Conservation (phyloP, 1,140 invertebrate genomes). For the Magallana ariakensis region DNA sequence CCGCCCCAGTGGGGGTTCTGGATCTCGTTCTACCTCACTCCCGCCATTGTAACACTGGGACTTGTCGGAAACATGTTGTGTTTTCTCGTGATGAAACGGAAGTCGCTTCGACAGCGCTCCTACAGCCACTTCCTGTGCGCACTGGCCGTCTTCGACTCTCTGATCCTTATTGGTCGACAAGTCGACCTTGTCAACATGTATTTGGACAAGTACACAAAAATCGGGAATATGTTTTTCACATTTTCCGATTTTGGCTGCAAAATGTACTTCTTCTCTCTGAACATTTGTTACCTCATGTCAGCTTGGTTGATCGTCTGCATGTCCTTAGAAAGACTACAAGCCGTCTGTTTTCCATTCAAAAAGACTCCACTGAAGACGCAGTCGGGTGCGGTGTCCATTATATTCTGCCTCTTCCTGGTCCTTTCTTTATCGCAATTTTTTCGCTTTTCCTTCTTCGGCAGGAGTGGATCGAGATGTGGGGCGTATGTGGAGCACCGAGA, state of each 20-base stretch:
- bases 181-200: conserved; percentile 53
- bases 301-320: conserved; percentile 70
- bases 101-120: conserved; percentile 65
- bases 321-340: conserved; percentile 66
- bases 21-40: conserved; percentile 59
- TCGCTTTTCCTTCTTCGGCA: conserved; percentile 66
- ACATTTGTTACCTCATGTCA: conserved; percentile 68
- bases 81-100: conserved; percentile 66
- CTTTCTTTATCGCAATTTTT: conserved; percentile 70
- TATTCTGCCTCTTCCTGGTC: conserved; percentile 58
- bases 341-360: conserved; percentile 67
- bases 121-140: conserved; percentile 71
- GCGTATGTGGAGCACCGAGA: conserved; percentile 49
- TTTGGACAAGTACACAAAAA: conserved; percentile 28
- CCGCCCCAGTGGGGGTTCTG: conserved; percentile 67
- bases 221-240: conserved; percentile 40
- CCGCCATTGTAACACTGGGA: conserved; percentile 65
- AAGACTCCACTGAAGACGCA: conserved; percentile 61
- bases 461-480: conserved; percentile 55
- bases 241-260: conserved; percentile 63
- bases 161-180: conserved; percentile 62
- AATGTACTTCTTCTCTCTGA: conserved; percentile 60
- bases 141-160: conserved; percentile 69
- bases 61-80: conserved; percentile 70
- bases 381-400: conserved; percentile 58